Evolutionary conservation across 2,888 invertebrate genomes (phyloP), one percentile per base, ranked within the genome.

Genomic region (Mesorhabditis spiculigera): DNA sequence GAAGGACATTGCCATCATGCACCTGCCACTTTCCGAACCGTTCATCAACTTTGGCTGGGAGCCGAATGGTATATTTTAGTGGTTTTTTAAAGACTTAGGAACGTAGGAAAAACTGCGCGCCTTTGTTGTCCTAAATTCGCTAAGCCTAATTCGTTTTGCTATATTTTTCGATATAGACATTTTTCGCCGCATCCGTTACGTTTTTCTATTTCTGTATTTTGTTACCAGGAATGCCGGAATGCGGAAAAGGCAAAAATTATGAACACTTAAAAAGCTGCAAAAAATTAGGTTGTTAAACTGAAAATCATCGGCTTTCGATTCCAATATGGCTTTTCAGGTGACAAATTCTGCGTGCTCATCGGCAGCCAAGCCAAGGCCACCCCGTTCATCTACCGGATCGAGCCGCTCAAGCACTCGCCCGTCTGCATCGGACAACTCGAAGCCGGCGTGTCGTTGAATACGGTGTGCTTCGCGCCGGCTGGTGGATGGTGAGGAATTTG

Each of bases 321-420:
- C 43, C n/a, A n/a, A 10, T 43, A 8, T n/a, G 16, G 43, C 43
- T 41, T 66, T 77, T 90, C 93, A 5, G 97, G 97, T 4, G 92
- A 91, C 66, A 96, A 95, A 86, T 97, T 98, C 87, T 92, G 94
- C 0, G 94, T 96, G 70, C 95, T 98, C 76, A 95, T 96, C 80
- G 97, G 97, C 0, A 75, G 72, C 63, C 73, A 70, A 5, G 78
- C 78, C 68, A 85, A 82, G 67, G 77, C 77, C 13, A 82, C 80
- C n/a, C 84, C 83, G 10, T 73, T 79, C 50, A 75, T 84, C 62
- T 85, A 81, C 72, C 74, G 75, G 16, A 78, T 85, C 68, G 84
- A 85, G 67, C 71, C 81, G 45, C 79, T 76, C 42, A 82, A 81
- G 66, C 81, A 81, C 65, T 75, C 73, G 4, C 84, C 84, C 10